phyloP scores from a whole-genome alignment of 2,797 vertebrate species.

The Anguilla pacifica region DNA sequence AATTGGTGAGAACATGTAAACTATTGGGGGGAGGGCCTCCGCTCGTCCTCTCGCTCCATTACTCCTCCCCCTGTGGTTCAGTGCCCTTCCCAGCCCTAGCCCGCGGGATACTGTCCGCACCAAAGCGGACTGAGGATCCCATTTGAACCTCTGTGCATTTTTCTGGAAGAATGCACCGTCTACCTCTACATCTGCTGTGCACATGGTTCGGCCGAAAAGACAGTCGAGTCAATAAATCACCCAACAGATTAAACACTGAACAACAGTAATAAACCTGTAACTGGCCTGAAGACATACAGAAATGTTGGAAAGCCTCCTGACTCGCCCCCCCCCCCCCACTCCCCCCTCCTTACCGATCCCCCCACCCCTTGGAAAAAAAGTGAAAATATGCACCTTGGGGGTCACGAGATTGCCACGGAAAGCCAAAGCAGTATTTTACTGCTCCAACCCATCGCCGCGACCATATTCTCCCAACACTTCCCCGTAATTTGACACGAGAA shows the following conservation, averaged over 20 bases:
- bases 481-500: background rate
- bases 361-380: background rate
- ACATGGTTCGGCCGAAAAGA: conserved; percentile 7
- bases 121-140: background rate
- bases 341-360: background rate
- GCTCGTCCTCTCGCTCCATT: background rate
- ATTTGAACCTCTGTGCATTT: background rate
- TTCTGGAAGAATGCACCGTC: conserved; percentile 8
- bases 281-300: conserved; percentile 15
- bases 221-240: conserved; percentile 16
- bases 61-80: background rate
- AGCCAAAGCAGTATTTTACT: background rate
- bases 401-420: background rate
- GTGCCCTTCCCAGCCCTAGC: background rate
- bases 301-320: conserved; percentile 12
- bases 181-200: conserved; percentile 12
- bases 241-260: conserved; percentile 22
- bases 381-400: conserved; percentile 19
- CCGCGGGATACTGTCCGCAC: background rate
- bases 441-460: background rate
- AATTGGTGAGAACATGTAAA: background rate
- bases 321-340: background rate
- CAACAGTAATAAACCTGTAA: conserved; percentile 21
- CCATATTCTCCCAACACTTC: conserved; percentile 14
- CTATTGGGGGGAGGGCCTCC: background rate